Evolutionary conservation across 2,888 invertebrate genomes (phyloP).

Genomic region (Erebia ligea): DNA sequence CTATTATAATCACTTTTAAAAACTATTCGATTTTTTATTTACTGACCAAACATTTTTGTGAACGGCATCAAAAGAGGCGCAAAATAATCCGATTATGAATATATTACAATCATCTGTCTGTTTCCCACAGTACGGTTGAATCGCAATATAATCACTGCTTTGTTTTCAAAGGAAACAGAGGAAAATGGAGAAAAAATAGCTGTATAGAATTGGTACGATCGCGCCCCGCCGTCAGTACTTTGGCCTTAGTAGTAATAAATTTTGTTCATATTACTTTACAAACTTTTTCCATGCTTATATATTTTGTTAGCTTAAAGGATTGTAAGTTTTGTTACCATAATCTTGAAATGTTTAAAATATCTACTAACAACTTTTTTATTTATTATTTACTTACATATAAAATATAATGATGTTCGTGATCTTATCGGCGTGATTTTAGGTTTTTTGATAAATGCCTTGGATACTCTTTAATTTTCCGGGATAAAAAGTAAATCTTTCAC

Average conservation of each 20-base stretch:
- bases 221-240: background rate
- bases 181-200: constrained; percentile 29
- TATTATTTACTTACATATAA: too few species aligned
- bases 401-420: too few species aligned
- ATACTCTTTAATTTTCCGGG: too few species aligned
- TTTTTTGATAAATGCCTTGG: too few species aligned
- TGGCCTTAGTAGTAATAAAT: background rate
- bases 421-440: too few species aligned
- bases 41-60: constrained; percentile 24
- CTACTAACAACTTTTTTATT: too few species aligned
- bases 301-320: background rate
- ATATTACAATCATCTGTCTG: constrained; percentile 31
- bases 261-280: background rate
- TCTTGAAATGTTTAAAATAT: too few species aligned
- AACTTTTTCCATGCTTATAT: background rate
- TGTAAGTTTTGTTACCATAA: too few species aligned
- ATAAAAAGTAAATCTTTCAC: too few species aligned
- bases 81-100: constrained; percentile 37
- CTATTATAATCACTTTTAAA: background rate
- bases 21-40: background rate
- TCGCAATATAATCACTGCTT: constrained; percentile 8
- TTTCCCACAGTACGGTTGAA: constrained; percentile 33
- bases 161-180: constrained; percentile 31
- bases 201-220: constrained; percentile 8
- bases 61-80: constrained; percentile 22